Percentiles rank a stretch among this genome's conserved stretches.
These are phyloP conservation scores for Labrus mixtus DNA, from an alignment of 2,113 vertebrate genomes.

Conservation along the genomic window DNA sequence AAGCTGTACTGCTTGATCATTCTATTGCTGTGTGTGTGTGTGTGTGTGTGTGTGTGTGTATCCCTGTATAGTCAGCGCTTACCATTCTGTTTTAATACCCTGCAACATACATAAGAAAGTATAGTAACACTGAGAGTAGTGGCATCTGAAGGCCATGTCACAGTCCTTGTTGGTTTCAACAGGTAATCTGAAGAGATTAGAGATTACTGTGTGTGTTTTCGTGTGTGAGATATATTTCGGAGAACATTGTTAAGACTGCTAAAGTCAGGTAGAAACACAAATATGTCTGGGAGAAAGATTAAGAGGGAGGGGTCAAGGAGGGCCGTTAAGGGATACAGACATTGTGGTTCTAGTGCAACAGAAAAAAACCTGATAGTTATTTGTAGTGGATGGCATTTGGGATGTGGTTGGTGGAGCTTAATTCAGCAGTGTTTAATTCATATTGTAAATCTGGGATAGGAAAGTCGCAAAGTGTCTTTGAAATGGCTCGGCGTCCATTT, in stretches of 20 bases:
- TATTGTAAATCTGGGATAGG: slow-evolving; percentile 24
- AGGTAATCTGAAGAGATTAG: slow-evolving; percentile 28
- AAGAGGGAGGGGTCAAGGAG: slow-evolving; percentile 2
- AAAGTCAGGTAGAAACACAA: slow-evolving; percentile 25
- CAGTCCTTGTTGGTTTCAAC: slow-evolving; percentile 44
- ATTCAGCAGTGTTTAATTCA: slow-evolving; percentile 52
- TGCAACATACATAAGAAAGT: slow-evolving; percentile 47
- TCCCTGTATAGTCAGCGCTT: slow-evolving; percentile 52
- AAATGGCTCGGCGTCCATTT: slow-evolving; percentile 32
- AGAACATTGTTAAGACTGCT: slow-evolving; percentile 48
- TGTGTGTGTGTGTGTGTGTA: slow-evolving; percentile 19
- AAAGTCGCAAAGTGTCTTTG: slow-evolving; percentile 20
- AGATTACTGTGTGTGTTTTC: slow-evolving; percentile 11
- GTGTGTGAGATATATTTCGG: slow-evolving; percentile 1
- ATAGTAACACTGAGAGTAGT: slow-evolving; percentile 61
- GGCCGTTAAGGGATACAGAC: slow-evolving; percentile 62
- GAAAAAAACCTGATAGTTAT: slow-evolving; percentile 71
- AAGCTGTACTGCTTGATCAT: slow-evolving; percentile 44
- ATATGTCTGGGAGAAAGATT: background rate
- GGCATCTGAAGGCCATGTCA: slow-evolving; percentile 17
- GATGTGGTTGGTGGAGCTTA: slow-evolving; percentile 53
- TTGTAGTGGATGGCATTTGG: slow-evolving; percentile 55
- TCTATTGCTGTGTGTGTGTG: slow-evolving; percentile 47
- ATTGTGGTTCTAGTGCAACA: slow-evolving; percentile 78
- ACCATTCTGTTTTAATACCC: slow-evolving; percentile 58